These are phyloP conservation scores for Arge pagana DNA, from an alignment of 2,888 invertebrate genomes.

Conservation along the genomic window DNA sequence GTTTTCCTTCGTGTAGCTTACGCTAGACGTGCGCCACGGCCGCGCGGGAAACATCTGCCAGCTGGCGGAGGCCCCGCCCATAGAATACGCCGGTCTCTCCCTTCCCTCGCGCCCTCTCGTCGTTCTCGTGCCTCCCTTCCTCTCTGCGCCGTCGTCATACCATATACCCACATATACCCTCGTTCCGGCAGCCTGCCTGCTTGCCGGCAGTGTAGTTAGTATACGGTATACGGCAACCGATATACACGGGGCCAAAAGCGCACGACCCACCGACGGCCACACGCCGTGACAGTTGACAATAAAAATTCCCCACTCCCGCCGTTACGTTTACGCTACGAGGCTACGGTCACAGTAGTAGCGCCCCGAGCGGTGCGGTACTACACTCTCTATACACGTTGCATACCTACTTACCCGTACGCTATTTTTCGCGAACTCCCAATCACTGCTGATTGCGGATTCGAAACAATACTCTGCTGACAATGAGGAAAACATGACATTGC, in stretches of 20 bases:
- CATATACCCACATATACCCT: constrained; percentile 1
- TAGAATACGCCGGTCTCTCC: constrained; percentile 50
- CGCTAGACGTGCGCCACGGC: constrained; percentile 47
- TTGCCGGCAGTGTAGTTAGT: background rate
- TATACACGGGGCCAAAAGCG: background rate
- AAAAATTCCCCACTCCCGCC: constrained; percentile 22
- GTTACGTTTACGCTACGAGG: constrained; percentile 3
- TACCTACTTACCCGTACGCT: too few relatives aligned
- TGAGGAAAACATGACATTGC: too few relatives aligned
- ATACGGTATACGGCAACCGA: background rate
- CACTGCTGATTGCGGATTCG: too few relatives aligned
- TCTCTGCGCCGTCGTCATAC: background rate
- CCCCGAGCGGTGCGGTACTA: too few relatives aligned
- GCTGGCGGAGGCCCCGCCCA: constrained; percentile 64
- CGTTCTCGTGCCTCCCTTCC: constrained; percentile 12
- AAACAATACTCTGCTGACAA: too few relatives aligned
- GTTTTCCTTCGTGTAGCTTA: constrained; percentile 46
- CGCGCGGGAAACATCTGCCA: constrained; percentile 64
- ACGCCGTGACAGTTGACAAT: constrained; percentile 23
- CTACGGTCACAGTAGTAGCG: too few relatives aligned
- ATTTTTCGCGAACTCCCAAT: too few relatives aligned
- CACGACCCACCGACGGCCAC: constrained; percentile 5
- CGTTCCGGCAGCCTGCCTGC: constrained; percentile 2
- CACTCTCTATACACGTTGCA: too few relatives aligned
- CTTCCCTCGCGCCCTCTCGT: constrained; percentile 24